Conservation (phyloP, 2,888 invertebrate species). For the Aphidoletes aphidimyza region DNA sequence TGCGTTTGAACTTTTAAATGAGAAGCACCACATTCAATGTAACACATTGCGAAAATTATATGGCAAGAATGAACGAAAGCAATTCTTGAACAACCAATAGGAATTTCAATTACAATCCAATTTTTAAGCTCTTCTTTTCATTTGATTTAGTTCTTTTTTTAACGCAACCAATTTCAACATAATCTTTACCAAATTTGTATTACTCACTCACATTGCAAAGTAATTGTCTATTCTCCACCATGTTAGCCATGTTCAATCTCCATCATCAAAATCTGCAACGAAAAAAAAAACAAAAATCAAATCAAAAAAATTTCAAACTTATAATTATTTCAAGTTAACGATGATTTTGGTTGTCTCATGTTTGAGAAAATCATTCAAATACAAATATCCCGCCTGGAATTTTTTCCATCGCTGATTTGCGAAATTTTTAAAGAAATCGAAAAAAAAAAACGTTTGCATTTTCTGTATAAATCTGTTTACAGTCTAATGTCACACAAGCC, state of each 20-base stretch:
- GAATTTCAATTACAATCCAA: constrained; percentile 6
- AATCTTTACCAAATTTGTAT: neutral
- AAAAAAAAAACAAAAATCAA: no score
- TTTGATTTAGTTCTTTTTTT: neutral
- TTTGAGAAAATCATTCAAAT: neutral
- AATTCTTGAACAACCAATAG: neutral
- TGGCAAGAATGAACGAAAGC: neutral
- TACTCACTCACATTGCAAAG: neutral
- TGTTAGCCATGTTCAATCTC: neutral
- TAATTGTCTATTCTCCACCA: neutral
- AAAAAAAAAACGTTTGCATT: neutral
- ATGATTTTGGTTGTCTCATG: neutral
- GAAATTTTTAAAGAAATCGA: no score
- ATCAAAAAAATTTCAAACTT: neutral
- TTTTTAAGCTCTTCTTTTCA: neutral
- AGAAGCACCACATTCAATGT: neutral
- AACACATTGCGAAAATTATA: neutral
- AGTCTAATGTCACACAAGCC: neutral
- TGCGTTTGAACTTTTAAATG: neutral
- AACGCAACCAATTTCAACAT: neutral
- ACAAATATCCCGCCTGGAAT: neutral
- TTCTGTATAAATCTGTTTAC: neutral
- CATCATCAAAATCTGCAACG: neutral
- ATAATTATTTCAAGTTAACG: neutral
- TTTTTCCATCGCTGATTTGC: neutral